Conservation (phyloP, 2,113 vertebrate species). For the Myodes glareolus region DNA sequence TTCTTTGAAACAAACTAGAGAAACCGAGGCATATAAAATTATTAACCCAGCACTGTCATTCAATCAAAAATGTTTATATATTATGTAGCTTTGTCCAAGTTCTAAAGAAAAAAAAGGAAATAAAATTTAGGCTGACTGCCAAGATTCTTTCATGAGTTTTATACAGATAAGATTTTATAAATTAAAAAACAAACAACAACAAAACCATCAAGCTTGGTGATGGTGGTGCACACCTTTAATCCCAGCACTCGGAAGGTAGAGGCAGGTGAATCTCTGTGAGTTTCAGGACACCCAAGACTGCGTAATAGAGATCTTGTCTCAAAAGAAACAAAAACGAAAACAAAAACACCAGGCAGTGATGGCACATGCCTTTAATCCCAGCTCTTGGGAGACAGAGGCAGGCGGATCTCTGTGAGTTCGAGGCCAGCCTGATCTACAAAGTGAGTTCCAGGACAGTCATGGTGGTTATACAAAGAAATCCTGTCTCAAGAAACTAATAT, state of each 20-base stretch:
- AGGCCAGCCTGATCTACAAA: not conserved
- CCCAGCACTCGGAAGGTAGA: not conserved
- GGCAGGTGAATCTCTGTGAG: not conserved
- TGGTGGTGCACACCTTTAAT: not conserved
- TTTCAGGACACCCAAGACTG: not conserved
- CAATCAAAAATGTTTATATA: not conserved
- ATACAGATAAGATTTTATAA: not conserved
- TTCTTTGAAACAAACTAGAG: not conserved
- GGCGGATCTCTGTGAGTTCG: not conserved
- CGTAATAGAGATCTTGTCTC: too few relatives aligned
- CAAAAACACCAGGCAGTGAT: too few relatives aligned
- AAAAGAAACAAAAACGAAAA: too few relatives aligned
- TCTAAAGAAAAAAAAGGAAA: conserved; percentile 5
- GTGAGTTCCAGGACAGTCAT: not conserved
- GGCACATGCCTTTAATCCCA: not conserved
- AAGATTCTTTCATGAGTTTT: not conserved
- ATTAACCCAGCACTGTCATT: not conserved
- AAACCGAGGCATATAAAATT: not conserved
- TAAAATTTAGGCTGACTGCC: not conserved
- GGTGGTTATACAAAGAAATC: not conserved
- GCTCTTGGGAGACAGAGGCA: not conserved
- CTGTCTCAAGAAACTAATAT: not conserved
- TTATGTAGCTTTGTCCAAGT: not conserved
- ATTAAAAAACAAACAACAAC: not conserved
- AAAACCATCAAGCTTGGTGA: not conserved